Evolutionary conservation across 1,140 invertebrate species (phyloP), one percentile per base, ranked within the genome.

Genomic region (Heliothis virescens): DNA sequence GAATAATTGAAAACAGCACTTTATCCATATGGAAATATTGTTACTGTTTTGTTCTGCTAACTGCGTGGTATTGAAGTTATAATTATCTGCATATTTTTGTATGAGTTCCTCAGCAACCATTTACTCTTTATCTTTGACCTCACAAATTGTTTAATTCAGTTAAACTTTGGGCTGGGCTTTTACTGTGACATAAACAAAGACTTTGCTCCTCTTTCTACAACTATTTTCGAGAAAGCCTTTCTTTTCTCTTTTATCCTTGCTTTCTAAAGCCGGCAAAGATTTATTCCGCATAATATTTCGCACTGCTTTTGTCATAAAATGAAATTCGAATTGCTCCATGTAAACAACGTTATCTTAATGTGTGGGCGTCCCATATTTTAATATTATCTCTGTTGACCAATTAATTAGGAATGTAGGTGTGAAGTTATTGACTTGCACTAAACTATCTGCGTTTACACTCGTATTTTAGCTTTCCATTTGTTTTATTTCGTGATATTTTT

Each of bases 351-450:
- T 65, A 48, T 65, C 62, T 34, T 65, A 65, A 65, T 65, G 62
- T 65, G 62, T 65, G 62, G 62, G 62, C 62, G 62, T 65, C 62
- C 62, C 11, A 65, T 41, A 48, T 65, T 47, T 65, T 41, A 65
- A 16, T 41, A 34, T 65, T 65, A 65, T 65, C 62, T 65, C 62
- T 47, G n/a, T n/a, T n/a, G n/a, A 57, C 62, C 41, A 65, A 65
- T 65, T 65, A 67, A 67, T 67, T 48, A 48, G 41, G 63, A 65
- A 65, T 65, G 62, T 67, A 67, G 63, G 63, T 67, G 63, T 67
- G 48, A 67, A 67, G 50, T 67, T 67, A 67, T 67, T 67, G 63
- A 67, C 63, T 67, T 16, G 34, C 41, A 29, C 21, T 29, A 5
- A 3, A 1, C 11, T 26, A 60, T 26, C 21, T 29, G 26, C 57